These are phyloP conservation scores for Odocoileus hemionus DNA, from an alignment of 2,113 vertebrate species.

Conservation along the genomic window DNA sequence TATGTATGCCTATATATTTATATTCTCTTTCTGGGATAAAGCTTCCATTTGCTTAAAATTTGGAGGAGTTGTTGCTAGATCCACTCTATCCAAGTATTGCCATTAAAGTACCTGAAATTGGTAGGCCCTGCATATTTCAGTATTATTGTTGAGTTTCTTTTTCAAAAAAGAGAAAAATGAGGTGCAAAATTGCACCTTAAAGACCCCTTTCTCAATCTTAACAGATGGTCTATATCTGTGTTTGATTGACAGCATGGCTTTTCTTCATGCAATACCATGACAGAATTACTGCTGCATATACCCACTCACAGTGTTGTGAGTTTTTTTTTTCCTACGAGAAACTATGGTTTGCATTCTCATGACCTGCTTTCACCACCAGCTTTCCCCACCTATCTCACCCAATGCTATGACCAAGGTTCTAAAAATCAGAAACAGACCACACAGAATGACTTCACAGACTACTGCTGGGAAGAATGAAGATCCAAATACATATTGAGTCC, in stretches of 20 bases:
- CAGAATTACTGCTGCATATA: not conserved
- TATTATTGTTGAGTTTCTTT: not conserved
- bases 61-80: not conserved
- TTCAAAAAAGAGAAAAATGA: not conserved
- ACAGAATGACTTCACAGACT: not conserved
- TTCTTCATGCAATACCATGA: not conserved
- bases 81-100: not conserved
- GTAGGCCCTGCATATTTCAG: not conserved
- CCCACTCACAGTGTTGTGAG: not conserved
- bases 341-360: not conserved
- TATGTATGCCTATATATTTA: not conserved
- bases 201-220: not conserved
- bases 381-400: not conserved
- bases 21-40: not conserved
- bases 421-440: not conserved
- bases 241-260: not conserved
- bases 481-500: not conserved
- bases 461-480: not conserved
- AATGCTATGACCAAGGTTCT: not conserved
- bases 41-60: not conserved
- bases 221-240: not conserved
- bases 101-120: not conserved
- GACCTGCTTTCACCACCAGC: not conserved
- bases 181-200: not conserved
- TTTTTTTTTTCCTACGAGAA: not conserved